Conservation (phyloP, 2,797 vertebrate species). For the Chanos chanos region DNA sequence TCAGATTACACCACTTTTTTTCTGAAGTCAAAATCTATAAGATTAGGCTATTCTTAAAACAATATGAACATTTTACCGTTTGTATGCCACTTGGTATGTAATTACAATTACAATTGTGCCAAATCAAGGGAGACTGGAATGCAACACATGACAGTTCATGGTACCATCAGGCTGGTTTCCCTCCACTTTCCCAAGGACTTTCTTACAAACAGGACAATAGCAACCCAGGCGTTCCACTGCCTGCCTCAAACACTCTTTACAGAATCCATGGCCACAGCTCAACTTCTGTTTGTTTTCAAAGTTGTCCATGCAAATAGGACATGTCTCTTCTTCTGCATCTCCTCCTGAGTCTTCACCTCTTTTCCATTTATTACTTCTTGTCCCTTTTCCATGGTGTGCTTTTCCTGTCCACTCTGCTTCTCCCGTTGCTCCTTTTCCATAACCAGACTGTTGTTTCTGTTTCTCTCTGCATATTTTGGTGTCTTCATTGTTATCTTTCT, state of each 20-base stretch:
- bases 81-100: constrained; percentile 42
- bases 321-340: constrained; percentile 10
- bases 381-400: neutral
- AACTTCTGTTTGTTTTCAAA: constrained; percentile 48
- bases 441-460: constrained; percentile 3
- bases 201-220: constrained; percentile 66
- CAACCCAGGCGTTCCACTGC: constrained; percentile 12
- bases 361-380: neutral
- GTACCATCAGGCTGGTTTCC: constrained; percentile 60
- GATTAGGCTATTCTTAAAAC: too few species aligned
- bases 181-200: constrained; percentile 55
- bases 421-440: neutral
- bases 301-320: constrained; percentile 58
- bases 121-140: neutral
- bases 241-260: constrained; percentile 27
- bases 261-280: constrained; percentile 64
- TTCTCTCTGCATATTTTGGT: constrained; percentile 2
- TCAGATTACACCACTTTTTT: neutral
- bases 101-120: constrained; percentile 52
- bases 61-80: constrained; percentile 52
- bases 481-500: neutral
- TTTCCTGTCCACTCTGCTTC: neutral
- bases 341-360: neutral
- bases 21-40: too few species aligned
- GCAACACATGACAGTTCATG: rapidly evolving